Conservation (phyloP, 2,113 vertebrate species). For the Triplophysa siluroides region DNA sequence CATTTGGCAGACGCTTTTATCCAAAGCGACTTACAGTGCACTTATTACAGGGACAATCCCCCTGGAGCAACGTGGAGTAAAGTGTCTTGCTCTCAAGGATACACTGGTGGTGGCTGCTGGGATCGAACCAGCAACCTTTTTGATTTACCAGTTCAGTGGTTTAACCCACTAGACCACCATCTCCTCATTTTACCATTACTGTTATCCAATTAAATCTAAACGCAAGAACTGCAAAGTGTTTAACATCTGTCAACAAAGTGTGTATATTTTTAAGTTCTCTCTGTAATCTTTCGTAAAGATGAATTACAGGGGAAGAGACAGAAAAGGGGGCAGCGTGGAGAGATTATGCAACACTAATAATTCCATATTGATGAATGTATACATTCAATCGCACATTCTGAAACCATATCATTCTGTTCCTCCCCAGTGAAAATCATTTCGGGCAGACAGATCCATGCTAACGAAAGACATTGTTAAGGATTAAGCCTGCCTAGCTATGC, state of each 20-base stretch:
- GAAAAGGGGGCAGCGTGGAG: background rate
- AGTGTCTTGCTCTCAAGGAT: no score
- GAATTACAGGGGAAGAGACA: background rate
- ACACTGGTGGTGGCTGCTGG: no score
- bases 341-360: background rate
- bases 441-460: background rate
- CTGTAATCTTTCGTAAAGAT: background rate
- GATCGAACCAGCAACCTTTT: no score
- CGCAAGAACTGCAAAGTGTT: no score
- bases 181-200: background rate
- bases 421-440: background rate
- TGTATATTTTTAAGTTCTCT: no score
- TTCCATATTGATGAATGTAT: slow-evolving; percentile 1
- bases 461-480: background rate
- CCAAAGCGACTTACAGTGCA: no score
- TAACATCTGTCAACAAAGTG: no score
- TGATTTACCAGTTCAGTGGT: no score
- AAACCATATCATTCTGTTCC: background rate
- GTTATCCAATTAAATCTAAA: background rate
- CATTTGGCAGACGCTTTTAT: no score
- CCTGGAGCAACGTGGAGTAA: no score
- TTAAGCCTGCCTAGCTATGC: slow-evolving; percentile 3
- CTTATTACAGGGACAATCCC: no score
- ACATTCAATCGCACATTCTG: background rate
- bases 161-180: no score